Evolutionary conservation across 2,797 vertebrate genomes (phyloP).

Genomic region (Xerus rutilus): DNA sequence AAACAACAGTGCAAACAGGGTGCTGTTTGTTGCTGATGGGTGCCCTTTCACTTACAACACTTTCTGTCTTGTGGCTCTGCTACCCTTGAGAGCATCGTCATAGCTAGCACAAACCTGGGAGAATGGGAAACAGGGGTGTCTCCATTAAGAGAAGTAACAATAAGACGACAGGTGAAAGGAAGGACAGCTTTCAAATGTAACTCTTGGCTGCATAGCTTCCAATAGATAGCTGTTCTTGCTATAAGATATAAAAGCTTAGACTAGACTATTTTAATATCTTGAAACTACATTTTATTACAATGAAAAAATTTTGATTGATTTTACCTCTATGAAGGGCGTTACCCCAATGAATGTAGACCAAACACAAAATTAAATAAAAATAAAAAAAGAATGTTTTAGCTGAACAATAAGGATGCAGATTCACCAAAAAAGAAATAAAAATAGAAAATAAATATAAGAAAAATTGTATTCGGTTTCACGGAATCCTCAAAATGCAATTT

Average conservation of each 20-base stretch:
- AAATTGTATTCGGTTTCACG: not conserved
- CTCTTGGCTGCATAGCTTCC: not conserved
- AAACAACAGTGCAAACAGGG: not conserved
- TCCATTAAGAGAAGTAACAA: not conserved
- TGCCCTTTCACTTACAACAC: not conserved
- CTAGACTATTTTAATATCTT: not conserved
- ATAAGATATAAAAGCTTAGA: not conserved
- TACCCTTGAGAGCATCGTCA: not conserved
- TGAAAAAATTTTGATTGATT: not conserved
- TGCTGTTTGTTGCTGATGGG: not conserved
- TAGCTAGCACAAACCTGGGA: not conserved
- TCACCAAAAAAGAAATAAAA: constrained; percentile 24
- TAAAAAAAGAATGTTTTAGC: not conserved
- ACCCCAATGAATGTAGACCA: not conserved
- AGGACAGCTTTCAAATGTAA: not conserved
- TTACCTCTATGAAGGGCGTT: not conserved
- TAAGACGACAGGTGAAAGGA: not conserved
- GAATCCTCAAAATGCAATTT: not conserved
- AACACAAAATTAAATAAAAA: not conserved
- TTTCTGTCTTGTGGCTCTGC: not conserved
- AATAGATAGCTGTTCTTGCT: not conserved
- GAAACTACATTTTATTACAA: not conserved
- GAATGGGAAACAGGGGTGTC: not conserved
- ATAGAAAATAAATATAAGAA: not conserved
- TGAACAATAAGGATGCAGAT: not conserved